phyloP scores from a whole-genome alignment of 2,888 invertebrate species.

The Crocallis elinguaria region DNA sequence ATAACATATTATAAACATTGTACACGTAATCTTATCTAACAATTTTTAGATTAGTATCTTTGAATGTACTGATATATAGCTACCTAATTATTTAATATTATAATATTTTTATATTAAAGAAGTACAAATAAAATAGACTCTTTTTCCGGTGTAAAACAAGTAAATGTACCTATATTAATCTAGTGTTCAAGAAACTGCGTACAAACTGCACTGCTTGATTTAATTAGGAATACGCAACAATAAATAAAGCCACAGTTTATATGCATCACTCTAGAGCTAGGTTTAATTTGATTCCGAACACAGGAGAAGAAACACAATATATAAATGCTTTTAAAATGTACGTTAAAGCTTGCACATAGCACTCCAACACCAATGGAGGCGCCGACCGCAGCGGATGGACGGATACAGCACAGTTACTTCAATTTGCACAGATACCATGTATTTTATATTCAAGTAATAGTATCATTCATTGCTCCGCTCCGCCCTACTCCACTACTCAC shows the following conservation, averaged over 20 bases:
- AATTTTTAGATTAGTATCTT: conserved; percentile 23
- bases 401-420: neutral
- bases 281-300: neutral
- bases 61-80: conserved; percentile 13
- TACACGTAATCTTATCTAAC: conserved; percentile 18
- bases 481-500: too few species aligned
- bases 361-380: neutral
- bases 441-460: too few species aligned
- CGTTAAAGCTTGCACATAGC: conserved; percentile 23
- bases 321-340: conserved; percentile 2
- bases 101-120: neutral
- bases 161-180: conserved; percentile 3
- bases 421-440: neutral
- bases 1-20: neutral
- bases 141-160: conserved; percentile 16
- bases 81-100: conserved; percentile 13
- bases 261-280: too few species aligned
- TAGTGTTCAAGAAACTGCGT: neutral
- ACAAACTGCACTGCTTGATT: neutral
- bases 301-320: conserved; percentile 13
- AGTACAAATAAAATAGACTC: conserved; percentile 22
- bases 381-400: neutral
- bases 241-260: neutral
- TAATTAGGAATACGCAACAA: neutral
- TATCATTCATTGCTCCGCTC: too few species aligned